Evolutionary conservation across 2,888 invertebrate genomes (phyloP).

Genomic region (Phortica magna): DNA sequence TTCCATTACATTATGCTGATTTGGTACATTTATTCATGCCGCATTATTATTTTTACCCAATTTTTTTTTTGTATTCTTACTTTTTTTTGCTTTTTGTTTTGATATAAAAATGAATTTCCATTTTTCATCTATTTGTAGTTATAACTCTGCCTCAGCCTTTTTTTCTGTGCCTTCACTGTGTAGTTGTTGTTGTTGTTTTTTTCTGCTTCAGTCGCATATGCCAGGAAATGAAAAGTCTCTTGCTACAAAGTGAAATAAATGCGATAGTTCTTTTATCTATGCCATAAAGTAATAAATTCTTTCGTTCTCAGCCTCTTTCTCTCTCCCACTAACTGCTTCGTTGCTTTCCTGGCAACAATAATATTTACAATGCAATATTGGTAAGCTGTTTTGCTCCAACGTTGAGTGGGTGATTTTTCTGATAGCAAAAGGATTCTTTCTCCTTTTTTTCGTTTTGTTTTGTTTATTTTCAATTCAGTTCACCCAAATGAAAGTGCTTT

Average conservation of each 20-base stretch:
- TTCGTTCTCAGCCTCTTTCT: neutral
- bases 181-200: neutral
- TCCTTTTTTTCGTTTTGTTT: too few species aligned
- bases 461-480: too few species aligned
- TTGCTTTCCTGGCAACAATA: neutral
- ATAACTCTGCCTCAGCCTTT: conserved; percentile 26
- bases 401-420: neutral
- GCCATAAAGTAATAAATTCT: neutral
- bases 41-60: conserved; percentile 38
- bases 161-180: neutral
- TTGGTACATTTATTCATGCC: conserved; percentile 69
- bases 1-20: conserved; percentile 74
- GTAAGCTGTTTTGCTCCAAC: neutral
- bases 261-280: neutral
- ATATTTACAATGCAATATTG: conserved; percentile 17
- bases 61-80: conserved; percentile 41
- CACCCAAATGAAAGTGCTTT: too few species aligned
- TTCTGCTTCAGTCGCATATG: neutral
- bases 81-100: conserved; percentile 48
- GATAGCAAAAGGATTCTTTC: neutral
- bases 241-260: conserved; percentile 12
- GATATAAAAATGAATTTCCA: conserved; percentile 64
- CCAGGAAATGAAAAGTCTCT: conserved; percentile 1
- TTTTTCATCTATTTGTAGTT: conserved; percentile 45
- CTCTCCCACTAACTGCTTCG: neutral